These are phyloP conservation scores for Lucinisca nassula DNA, from an alignment of 2,888 invertebrate species.

Conservation along the genomic window DNA sequence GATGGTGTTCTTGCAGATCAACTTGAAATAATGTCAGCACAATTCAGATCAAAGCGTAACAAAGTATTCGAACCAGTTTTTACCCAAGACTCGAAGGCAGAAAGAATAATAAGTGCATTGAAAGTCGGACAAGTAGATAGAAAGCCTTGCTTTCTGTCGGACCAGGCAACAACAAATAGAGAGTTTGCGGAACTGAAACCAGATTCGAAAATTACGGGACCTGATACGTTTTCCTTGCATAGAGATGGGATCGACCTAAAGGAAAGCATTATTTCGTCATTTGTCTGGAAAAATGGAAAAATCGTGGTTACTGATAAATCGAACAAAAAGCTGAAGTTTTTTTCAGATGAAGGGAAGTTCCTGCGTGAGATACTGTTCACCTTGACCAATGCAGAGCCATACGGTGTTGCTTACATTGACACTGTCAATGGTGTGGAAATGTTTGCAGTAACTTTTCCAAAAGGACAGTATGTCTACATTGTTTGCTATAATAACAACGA, in stretches of 20 bases:
- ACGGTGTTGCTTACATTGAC: constrained; percentile 6
- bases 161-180: neutral
- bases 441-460: constrained; percentile 37
- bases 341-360: constrained; percentile 27
- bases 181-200: neutral
- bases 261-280: neutral
- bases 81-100: neutral
- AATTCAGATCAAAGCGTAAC: neutral
- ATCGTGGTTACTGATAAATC: constrained; percentile 45
- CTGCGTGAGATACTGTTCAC: constrained; percentile 28
- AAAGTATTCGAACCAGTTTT: neutral
- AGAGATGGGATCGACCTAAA: neutral
- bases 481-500: neutral
- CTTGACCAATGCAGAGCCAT: constrained; percentile 30
- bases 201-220: neutral
- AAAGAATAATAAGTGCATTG: neutral
- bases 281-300: constrained; percentile 29
- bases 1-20: neutral
- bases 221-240: neutral
- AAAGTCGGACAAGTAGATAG: neutral
- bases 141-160: neutral
- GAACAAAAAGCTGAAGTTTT: constrained; percentile 48
- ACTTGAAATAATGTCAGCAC: neutral
- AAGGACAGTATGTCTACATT: constrained; percentile 20
- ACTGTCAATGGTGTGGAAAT: neutral